Base-by-base conservation (phyloP, 2,888 invertebrate genomes). In the Synanthedon myopaeformis region DNA sequence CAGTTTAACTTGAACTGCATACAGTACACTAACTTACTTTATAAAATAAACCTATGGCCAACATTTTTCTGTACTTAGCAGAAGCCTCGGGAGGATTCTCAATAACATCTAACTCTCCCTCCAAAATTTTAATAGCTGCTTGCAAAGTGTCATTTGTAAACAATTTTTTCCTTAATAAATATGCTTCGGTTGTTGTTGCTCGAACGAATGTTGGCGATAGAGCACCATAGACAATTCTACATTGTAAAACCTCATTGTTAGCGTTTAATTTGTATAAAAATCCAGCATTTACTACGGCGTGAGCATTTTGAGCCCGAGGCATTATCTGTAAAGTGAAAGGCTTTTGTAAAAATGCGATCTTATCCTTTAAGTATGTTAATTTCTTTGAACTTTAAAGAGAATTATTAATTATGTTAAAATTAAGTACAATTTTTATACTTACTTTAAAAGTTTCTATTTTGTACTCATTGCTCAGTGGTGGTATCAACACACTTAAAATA, bases 281-380 rank as follows among this genome's bases (percentile, higher is more conserved):
- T 17, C 90, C 92, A 17, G 91, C 92, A 64, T 92, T 92, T 0
- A 93, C 90, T 58, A 90, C 88, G 0, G 92, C 92, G 64, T 91
- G 91, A 0, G 92, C 89, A 66, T 92, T 92, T 74, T 91, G 91
- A 6, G 90, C 23, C 5, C 92, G 81, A 0, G 91, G 90, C 89
- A 91, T 92, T 49, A 93, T 89, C 93, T 94, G 67, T 3, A 79
- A 69, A 55, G 19, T 8, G 4, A 8, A 19, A 17, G 11, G 14
- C 2, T 23, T 53, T 45, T 42, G 13, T 41, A 12, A 23, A 35
- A 35, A 52, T 28, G 49, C 17, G 56, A 58, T 28, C 35, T 51
- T 42, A 42, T 13, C 12, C 12, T 13, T 13, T 14, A 51, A 48
- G 50, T 0, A 55, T n/a, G 3, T 42, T 52, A 35, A 35, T 10